Percentiles rank a stretch among this genome's conserved stretches.
phyloP scores from a whole-genome alignment of 2,888 invertebrate species.

The Heliconius sara region DNA sequence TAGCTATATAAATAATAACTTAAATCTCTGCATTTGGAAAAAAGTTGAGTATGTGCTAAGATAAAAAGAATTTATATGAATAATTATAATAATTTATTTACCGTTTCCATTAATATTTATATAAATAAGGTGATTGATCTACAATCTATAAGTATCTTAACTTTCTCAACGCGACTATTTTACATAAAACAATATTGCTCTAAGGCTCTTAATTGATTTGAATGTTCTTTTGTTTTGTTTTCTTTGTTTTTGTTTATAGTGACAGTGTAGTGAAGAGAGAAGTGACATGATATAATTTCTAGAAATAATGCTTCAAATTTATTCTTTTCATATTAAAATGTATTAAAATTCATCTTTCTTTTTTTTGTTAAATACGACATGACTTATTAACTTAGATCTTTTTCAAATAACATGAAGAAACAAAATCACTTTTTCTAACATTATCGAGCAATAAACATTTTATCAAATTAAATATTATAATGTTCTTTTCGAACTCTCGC shows the following conservation, averaged over 20 bases:
- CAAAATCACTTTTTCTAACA: not conserved
- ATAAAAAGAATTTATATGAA: not conserved
- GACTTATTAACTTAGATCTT: not conserved
- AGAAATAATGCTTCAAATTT: too few relatives aligned
- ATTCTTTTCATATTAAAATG: not conserved
- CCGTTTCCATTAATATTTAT: constrained; percentile 24
- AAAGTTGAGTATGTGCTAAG: not conserved
- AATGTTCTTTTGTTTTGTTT: not conserved
- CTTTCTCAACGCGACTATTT: constrained; percentile 7
- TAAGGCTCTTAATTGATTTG: not conserved
- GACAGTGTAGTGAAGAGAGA: too few relatives aligned
- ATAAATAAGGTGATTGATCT: constrained; percentile 25
- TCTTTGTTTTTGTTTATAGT: not conserved
- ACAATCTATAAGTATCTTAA: constrained; percentile 2
- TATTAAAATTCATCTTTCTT: not conserved
- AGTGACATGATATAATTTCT: too few relatives aligned
- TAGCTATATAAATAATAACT: too few relatives aligned
- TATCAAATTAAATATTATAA: constrained; percentile 30
- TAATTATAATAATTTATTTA: constrained; percentile 19
- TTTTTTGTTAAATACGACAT: not conserved
- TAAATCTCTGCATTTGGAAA: not conserved
- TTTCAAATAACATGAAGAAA: not conserved
- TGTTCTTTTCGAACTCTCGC: not conserved
- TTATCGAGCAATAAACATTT: not conserved
- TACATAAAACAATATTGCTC: constrained; percentile 4